phyloP scores from a whole-genome alignment of 2,113 vertebrate species.

The Laticauda laticaudata region DNA sequence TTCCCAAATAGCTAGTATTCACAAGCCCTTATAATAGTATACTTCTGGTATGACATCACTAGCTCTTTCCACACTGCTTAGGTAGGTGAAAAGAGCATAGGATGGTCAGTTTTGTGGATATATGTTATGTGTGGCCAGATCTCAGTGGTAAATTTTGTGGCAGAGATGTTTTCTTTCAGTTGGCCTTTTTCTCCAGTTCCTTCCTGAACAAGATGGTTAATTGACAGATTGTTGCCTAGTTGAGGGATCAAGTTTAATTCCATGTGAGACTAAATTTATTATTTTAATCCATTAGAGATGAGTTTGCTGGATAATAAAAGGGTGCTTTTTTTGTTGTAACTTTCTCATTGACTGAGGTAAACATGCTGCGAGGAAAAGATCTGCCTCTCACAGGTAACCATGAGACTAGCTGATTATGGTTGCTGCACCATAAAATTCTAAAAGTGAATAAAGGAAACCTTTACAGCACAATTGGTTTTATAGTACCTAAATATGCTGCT shows the following conservation, averaged over 20 bases:
- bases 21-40: background rate
- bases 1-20: background rate
- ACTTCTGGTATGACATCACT: background rate
- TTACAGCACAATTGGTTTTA: background rate
- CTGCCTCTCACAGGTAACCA: background rate
- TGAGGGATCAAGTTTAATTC: background rate
- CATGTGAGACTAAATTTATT: background rate
- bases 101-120: background rate
- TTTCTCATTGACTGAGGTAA: background rate
- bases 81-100: background rate
- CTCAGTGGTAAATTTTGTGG: background rate
- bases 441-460: background rate
- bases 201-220: background rate
- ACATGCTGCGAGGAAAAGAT: background rate
- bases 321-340: background rate
- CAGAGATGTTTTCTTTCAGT: background rate
- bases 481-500: background rate
- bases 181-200: background rate
- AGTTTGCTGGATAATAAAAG: background rate
- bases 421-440: background rate
- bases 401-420: background rate
- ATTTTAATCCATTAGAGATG: background rate
- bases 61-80: background rate
- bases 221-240: background rate
- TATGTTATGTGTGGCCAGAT: background rate